Conservation (phyloP, 1,140 invertebrate genomes). For the Drosophila saltans region DNA sequence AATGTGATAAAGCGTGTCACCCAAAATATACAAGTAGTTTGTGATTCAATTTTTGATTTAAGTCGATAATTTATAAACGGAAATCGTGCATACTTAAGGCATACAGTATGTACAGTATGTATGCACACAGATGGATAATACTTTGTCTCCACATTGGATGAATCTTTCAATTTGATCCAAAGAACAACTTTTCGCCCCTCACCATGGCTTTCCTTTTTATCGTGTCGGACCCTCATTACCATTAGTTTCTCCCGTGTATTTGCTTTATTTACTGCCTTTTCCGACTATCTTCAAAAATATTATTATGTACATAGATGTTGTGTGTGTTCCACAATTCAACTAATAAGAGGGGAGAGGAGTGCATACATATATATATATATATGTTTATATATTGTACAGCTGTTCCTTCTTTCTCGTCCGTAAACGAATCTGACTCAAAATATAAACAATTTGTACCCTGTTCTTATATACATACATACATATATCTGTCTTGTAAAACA, state of each 20-base stretch:
- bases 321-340: no score
- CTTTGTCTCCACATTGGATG: neutral
- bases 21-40: neutral
- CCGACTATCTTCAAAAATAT: neutral
- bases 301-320: no score
- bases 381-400: no score
- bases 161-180: neutral
- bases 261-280: neutral
- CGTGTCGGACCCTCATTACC: neutral
- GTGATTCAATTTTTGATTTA: constrained; percentile 6
- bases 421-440: no score
- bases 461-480: no score
- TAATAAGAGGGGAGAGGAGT: no score
- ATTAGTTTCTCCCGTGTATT: neutral
- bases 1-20: constrained; percentile 18
- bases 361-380: no score
- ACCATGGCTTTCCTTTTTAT: neutral
- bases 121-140: neutral
- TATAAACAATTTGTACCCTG: no score
- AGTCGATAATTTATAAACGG: constrained; percentile 1
- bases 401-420: no score
- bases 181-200: no score
- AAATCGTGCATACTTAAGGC: neutral
- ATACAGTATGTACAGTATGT: no score
- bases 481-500: no score